These are phyloP conservation scores for Rhagonycha fulva DNA, from an alignment of 2,888 invertebrate genomes.

Conservation along the genomic window DNA sequence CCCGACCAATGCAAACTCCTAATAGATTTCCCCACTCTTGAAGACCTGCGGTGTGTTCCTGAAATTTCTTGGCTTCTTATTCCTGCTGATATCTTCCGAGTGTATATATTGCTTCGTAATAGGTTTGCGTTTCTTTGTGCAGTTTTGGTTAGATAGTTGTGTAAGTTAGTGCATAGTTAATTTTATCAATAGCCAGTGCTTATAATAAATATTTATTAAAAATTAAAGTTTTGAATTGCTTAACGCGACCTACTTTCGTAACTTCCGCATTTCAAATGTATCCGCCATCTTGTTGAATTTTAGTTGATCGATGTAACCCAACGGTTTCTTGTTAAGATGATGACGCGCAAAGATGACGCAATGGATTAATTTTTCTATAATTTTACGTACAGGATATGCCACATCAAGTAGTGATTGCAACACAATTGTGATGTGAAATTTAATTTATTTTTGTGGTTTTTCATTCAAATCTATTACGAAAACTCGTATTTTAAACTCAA, in stretches of 20 bases:
- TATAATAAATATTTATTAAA: neutral
- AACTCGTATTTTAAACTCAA: neutral
- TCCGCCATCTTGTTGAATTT: conserved; percentile 41
- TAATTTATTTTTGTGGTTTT: neutral
- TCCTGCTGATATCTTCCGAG: conserved; percentile 34
- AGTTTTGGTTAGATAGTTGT: neutral
- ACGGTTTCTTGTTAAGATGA: conserved; percentile 21
- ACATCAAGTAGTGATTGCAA: neutral
- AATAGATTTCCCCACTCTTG: conserved; percentile 31
- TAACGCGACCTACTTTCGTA: conserved; percentile 40
- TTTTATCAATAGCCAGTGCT: neutral
- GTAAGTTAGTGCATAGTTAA: conserved; percentile 17
- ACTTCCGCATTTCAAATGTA: conserved; percentile 42
- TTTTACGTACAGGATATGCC: conserved; percentile 9
- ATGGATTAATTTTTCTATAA: conserved; percentile 5
- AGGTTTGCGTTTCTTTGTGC: conserved; percentile 21
- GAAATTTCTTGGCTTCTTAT: conserved; percentile 39
- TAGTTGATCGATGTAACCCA: conserved; percentile 23
- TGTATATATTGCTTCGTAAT: conserved; percentile 22
- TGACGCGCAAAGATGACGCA: neutral
- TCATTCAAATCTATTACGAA: neutral
- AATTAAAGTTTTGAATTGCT: neutral
- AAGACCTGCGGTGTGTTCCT: conserved; percentile 34
- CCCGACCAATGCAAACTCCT: conserved; percentile 35
- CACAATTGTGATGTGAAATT: neutral